Base-by-base conservation (phyloP, 2,888 invertebrate species). In the Phrixothrix hirtus region DNA sequence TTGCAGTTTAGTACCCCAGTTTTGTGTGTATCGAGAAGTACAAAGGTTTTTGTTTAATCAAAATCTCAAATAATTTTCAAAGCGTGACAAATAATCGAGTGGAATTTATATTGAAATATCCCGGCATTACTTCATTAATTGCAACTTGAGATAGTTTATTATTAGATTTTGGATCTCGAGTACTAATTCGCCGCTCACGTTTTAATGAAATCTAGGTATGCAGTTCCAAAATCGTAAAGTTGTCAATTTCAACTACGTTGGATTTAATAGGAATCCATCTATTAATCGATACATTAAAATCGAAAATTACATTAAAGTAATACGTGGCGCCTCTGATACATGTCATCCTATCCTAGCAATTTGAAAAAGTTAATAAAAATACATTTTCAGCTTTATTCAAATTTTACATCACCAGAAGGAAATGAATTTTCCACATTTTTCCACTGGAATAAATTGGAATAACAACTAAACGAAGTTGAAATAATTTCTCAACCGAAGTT, bases 21-120 rank as follows among this genome's bases (percentile, higher is more conserved):
- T 42, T 30, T 15, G 39, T 16, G 34, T 30, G 44, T 43, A 43
- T 51, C 37, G 47, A 52, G 47, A 36, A 37, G 35, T 27, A 48
- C 52, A 53, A 59, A 57, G 57, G 51, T 57, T 59, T 58, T 57
- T 59, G 57, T 55, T 62, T 65, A 64, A 67, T 67, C 65, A 63
- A 65, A 67, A 65, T 63, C 63, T 66, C 59, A 61, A 67, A 65
- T 63, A 68, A 69, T 69, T 67, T 66, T 61, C 64, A 64, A 69
- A 67, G 62, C 67, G 68, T 67, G 67, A 64, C 65, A 66, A 67
- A 67, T 66, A 69, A 70, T 69, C 66, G 66, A 59, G 63, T 63
- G 72, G 71, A 73, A 72, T 73, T 71, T 69, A 72, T 73, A 73
- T 73, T 71, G 72, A 70, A 72, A 72, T 70, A 71, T 72, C 63